phyloP scores from a whole-genome alignment of 2,113 vertebrate genomes.

The Tragelaphus scriptus region DNA sequence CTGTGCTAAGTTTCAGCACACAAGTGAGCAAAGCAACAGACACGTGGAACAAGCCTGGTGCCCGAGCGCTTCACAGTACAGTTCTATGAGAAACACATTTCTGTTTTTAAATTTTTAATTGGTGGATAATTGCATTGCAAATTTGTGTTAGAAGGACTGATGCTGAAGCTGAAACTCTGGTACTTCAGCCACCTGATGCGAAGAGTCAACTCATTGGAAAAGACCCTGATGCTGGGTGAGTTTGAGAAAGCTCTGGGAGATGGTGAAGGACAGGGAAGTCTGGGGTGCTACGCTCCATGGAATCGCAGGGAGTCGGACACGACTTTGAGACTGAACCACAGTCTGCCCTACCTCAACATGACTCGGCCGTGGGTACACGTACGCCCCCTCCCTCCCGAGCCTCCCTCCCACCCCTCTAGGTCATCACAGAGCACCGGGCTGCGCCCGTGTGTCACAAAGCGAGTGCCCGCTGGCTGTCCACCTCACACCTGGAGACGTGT shows the following conservation, averaged over 20 bases:
- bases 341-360: neutral
- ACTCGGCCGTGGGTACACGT: rapidly evolving
- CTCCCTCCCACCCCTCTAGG: neutral
- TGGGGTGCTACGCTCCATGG: neutral
- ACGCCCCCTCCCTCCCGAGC: neutral
- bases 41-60: rapidly evolving
- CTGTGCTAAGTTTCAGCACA: neutral
- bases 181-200: neutral
- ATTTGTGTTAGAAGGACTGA: neutral
- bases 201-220: neutral
- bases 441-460: rapidly evolving
- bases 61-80: rapidly evolving
- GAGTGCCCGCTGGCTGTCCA: neutral
- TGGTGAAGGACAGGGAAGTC: neutral
- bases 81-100: neutral
- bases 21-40: rapidly evolving
- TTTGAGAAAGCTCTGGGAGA: neutral
- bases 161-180: neutral
- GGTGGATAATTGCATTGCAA: neutral
- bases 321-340: neutral
- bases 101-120: neutral
- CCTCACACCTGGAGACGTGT: neutral
- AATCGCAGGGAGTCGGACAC: neutral
- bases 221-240: neutral
- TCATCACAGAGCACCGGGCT: neutral